Base-by-base conservation (phyloP, 1,140 invertebrate genomes). In the Drosophila cardini region DNA sequence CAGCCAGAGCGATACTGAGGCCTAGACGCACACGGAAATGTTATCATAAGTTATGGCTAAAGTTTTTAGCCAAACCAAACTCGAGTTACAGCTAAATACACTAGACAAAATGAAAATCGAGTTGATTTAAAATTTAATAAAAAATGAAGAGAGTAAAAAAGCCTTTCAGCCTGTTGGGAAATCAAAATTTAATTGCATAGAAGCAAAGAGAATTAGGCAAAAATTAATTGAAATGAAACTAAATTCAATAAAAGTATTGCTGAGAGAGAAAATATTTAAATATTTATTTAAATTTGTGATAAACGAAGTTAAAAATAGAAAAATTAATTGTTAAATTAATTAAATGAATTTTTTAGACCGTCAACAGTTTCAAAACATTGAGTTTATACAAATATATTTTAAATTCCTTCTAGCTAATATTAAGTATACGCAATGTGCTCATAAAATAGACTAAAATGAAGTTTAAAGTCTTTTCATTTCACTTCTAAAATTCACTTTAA, bases 21-120 rank as follows among this genome's bases (percentile, higher is more conserved):
- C 56, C 36, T 61, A 65, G 72, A 30, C 43, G 62, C 52, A 64
- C 52, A 78, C 75, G 76, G 71, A 87, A 82, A 87, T 82, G 78
- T 83, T 87, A 87, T 86, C 83, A 86, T 87, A 87, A 86, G 68
- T 86, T 86, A 87, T 87, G 79, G 70, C 63, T 36, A 83, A 86
- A 86, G 82, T 86, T 86, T 87, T 78, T 60, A 69, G 45, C 62
- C 64, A 11, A 7, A 26, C 21, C 56, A 36, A 52, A 70, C 72
- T 67, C 42, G 45, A 69, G 52, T 68, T 57, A 26, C 13, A 30
- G 16, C n/a, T 65, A n/a, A 30, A 36, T 72, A 75, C 82, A 85
- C 82, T 82, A 42, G 46, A 6, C 43, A 6, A 68, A 76, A 61
- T 15, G 1, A 13, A 10, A n/a, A 36, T 46, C 6, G 72, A 46